phyloP scores from a whole-genome alignment of 2,888 invertebrate species.

The Campoplex capitator region DNA sequence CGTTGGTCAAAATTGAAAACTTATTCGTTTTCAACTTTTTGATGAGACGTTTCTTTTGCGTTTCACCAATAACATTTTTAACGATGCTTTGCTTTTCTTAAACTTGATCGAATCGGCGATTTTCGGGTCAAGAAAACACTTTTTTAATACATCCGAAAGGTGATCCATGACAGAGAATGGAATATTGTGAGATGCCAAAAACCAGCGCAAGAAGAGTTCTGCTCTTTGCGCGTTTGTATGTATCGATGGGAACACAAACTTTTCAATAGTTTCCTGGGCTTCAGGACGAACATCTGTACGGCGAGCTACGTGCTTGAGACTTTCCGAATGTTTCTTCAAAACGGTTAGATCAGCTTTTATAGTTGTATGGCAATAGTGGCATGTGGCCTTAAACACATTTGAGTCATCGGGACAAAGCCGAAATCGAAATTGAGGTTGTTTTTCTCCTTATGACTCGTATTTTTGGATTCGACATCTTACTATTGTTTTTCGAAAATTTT shows the following conservation, averaged over 20 bases:
- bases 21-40: slow-evolving; percentile 20
- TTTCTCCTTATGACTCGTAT: slow-evolving; percentile 22
- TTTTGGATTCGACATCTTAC: slow-evolving; percentile 2
- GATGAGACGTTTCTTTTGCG: too few relatives aligned
- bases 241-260: background rate
- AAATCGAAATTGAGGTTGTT: slow-evolving; percentile 7
- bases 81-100: slow-evolving; percentile 73
- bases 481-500: slow-evolving; percentile 7
- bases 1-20: slow-evolving; percentile 74
- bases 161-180: slow-evolving; percentile 59
- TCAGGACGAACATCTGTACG: slow-evolving; percentile 9
- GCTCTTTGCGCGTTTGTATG: slow-evolving; percentile 36
- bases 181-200: slow-evolving; percentile 50
- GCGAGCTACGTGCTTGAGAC: slow-evolving; percentile 1
- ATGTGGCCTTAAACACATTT: slow-evolving; percentile 21
- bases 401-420: slow-evolving; percentile 13
- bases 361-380: slow-evolving; percentile 1
- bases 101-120: slow-evolving; percentile 70
- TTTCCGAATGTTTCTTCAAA: slow-evolving; percentile 21
- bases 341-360: slow-evolving; percentile 32
- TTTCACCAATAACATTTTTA: slow-evolving; percentile 73
- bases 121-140: slow-evolving; percentile 73
- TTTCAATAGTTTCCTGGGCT: slow-evolving; percentile 2
- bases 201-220: slow-evolving; percentile 54
- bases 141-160: slow-evolving; percentile 69